phyloP scores from a whole-genome alignment of 2,888 invertebrate species.

The Leptothorax acervorum region DNA sequence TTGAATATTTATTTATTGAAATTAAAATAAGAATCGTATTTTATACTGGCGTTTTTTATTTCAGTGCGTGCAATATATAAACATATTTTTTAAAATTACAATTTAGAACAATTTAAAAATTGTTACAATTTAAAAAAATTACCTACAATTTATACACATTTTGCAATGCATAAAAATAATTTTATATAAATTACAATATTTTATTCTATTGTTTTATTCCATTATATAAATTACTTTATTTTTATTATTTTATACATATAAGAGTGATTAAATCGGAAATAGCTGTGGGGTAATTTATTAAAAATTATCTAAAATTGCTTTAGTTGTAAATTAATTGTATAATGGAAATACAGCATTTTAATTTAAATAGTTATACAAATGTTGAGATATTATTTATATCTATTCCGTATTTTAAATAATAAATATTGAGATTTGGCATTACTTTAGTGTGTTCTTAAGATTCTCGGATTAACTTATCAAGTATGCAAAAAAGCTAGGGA shows the following conservation, averaged over 20 bases:
- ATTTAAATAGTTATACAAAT: neutral
- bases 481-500: slow-evolving; percentile 22
- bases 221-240: neutral
- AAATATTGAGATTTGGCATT: neutral
- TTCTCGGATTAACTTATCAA: slow-evolving; percentile 38
- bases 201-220: no score
- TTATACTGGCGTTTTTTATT: neutral
- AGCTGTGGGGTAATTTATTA: neutral
- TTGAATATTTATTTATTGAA: neutral
- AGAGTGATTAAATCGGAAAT: neutral
- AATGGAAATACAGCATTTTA: neutral
- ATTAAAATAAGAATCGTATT: neutral
- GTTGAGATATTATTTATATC: neutral
- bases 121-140: no score
- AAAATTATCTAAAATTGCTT: neutral
- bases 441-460: slow-evolving; percentile 3
- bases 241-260: neutral
- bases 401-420: neutral
- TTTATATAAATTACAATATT: no score
- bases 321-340: neutral
- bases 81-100: neutral
- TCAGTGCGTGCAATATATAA: neutral
- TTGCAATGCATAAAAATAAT: no score
- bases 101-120: no score
- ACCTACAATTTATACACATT: no score